phyloP scores from a whole-genome alignment of 2,888 invertebrate species.

The Trachelus tabidus region DNA sequence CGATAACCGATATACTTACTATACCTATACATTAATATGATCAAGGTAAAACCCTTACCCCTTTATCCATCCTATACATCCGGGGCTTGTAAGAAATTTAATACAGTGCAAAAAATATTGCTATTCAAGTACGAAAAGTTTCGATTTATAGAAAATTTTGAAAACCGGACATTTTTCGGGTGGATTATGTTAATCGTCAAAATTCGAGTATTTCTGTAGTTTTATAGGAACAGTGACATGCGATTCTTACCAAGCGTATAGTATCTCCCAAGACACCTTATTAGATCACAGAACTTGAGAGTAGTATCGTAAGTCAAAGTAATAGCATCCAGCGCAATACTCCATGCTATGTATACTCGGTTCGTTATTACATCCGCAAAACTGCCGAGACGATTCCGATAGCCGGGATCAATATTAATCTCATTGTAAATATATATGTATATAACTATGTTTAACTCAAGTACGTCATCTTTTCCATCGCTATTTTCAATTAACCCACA shows the following conservation, averaged over 20 bases:
- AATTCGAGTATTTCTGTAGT: neutral
- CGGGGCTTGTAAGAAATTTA: neutral
- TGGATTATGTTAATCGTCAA: neutral
- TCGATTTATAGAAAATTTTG: neutral
- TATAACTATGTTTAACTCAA: neutral
- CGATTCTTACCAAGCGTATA: neutral
- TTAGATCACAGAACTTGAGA: neutral
- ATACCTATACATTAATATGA: neutral
- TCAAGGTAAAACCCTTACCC: too few species aligned
- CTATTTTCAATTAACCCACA: neutral
- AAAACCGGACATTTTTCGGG: neutral
- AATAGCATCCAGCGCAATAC: neutral
- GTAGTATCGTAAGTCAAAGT: neutral
- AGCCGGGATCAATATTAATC: neutral
- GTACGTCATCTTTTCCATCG: neutral
- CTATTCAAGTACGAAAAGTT: neutral
- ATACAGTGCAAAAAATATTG: neutral
- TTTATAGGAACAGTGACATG: neutral
- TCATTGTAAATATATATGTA: neutral
- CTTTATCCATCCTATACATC: neutral
- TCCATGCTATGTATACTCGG: neutral
- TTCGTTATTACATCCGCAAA: neutral
- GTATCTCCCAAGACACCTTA: neutral
- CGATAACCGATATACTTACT: neutral
- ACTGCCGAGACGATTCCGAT: neutral